Evolutionary conservation across 2,888 invertebrate species (phyloP).

Genomic region (Sussaba pulchella): DNA sequence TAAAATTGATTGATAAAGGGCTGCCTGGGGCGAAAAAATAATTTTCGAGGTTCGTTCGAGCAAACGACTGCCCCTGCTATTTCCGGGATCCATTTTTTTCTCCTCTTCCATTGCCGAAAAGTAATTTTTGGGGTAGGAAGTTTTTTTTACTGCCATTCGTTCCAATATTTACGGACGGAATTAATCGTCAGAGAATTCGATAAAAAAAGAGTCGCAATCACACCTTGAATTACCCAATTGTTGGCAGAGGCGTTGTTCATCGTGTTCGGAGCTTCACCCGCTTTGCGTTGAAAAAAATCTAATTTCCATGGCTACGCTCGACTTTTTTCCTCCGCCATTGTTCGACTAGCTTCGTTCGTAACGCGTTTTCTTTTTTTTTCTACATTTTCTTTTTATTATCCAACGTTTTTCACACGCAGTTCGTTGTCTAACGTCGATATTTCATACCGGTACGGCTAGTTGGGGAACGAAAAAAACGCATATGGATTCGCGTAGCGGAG

Average conservation of each 20-base stretch:
- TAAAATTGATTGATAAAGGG: too few relatives aligned
- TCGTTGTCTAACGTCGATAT: constrained; percentile 36
- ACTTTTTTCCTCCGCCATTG: constrained; percentile 2
- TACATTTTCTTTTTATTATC: constrained; percentile 13
- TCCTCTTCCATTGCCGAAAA: not conserved
- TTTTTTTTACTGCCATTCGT: not conserved
- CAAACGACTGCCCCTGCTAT: not conserved
- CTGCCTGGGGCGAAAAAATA: too few relatives aligned
- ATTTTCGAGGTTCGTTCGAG: not conserved
- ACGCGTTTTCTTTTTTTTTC: not conserved
- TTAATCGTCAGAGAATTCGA: not conserved
- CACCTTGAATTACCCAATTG: not conserved
- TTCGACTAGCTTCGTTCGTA: constrained; percentile 8
- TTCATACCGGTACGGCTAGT: constrained; percentile 19
- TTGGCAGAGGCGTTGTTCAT: not conserved
- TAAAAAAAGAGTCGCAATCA: not conserved
- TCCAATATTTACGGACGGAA: not conserved
- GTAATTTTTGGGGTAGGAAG: not conserved
- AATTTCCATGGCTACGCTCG: not conserved
- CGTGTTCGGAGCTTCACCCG: not conserved
- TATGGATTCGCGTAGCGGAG: constrained; percentile 14
- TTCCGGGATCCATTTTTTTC: not conserved
- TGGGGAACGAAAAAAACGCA: constrained; percentile 24
- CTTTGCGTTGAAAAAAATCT: constrained; percentile 13
- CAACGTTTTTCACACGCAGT: constrained; percentile 13